Percentiles rank a stretch among this genome's conserved stretches.
Evolutionary conservation across 2,113 vertebrate genomes (phyloP).

Genomic region (Melanocharis versteri): DNA sequence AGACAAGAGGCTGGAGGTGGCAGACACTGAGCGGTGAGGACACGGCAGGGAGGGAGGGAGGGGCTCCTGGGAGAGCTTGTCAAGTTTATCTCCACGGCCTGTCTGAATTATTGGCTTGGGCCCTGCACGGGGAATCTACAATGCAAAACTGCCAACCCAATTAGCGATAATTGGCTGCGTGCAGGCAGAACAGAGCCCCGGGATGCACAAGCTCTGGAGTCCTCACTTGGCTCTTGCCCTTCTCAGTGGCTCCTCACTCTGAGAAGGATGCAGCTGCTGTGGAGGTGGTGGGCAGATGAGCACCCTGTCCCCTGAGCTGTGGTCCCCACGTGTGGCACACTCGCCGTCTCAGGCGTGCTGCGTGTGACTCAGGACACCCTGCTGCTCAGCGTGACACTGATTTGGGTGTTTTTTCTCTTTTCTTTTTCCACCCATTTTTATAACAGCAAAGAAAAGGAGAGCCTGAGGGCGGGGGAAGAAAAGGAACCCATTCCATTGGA

Average conservation of each 20-base stretch:
- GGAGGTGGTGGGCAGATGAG: not conserved
- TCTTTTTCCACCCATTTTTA: not conserved
- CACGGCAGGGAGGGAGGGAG: not conserved
- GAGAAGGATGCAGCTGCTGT: not conserved
- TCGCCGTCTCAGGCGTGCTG: not conserved
- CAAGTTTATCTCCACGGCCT: fast-evolving
- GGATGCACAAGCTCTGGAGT: not conserved
- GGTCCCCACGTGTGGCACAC: not conserved
- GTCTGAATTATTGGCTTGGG: not conserved
- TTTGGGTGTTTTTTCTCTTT: not conserved
- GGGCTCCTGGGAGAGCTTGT: not conserved
- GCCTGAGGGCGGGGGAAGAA: conserved; percentile 30
- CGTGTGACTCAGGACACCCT: not conserved
- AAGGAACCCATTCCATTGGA: conserved; percentile 37
- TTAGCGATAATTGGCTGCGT: not conserved
- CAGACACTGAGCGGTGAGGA: conserved; percentile 82
- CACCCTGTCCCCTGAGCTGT: not conserved
- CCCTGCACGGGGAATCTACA: not conserved
- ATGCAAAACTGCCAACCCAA: not conserved
- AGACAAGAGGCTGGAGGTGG: conserved; percentile 51
- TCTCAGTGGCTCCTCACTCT: not conserved
- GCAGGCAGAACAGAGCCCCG: not conserved
- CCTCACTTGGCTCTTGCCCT: not conserved
- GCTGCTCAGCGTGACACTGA: not conserved
- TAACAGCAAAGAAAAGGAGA: conserved; percentile 71